Evolutionary conservation across 2,113 vertebrate species (phyloP).

Genomic region (Tonatia bakeri): DNA sequence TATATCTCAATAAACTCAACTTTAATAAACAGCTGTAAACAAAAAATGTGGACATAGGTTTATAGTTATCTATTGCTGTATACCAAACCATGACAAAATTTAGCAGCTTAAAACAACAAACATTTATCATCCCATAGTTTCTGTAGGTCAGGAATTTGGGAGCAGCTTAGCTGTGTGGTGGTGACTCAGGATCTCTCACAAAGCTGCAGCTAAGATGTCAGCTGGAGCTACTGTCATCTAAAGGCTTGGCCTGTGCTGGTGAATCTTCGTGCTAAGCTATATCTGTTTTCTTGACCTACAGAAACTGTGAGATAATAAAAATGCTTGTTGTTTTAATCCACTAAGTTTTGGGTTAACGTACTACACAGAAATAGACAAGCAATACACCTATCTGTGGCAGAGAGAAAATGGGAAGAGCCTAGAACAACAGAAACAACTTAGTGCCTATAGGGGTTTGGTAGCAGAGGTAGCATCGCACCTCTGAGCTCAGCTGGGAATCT

Average conservation of each 20-base stretch:
- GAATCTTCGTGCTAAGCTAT: not conserved
- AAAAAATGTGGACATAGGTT: not conserved
- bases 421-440: not conserved
- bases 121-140: not conserved
- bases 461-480: not conserved
- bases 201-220: not conserved
- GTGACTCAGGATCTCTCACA: not conserved
- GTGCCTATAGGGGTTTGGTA: not conserved
- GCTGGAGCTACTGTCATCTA: not conserved
- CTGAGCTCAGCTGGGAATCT: not conserved
- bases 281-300: not conserved
- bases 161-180: not conserved
- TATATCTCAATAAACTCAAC: not conserved
- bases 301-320: not conserved
- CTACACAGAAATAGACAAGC: not conserved
- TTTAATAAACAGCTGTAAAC: not conserved
- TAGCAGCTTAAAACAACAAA: not conserved
- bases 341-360: not conserved
- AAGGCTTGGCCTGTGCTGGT: not conserved
- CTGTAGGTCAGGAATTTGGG: not conserved
- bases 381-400: not conserved
- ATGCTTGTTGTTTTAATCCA: not conserved
- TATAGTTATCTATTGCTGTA: not conserved
- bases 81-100: not conserved
- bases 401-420: not conserved